Percentiles rank a stretch among this genome's conserved stretches.
Evolutionary conservation across 1,140 invertebrate genomes (phyloP).

Genomic region (Gerris buenoi): DNA sequence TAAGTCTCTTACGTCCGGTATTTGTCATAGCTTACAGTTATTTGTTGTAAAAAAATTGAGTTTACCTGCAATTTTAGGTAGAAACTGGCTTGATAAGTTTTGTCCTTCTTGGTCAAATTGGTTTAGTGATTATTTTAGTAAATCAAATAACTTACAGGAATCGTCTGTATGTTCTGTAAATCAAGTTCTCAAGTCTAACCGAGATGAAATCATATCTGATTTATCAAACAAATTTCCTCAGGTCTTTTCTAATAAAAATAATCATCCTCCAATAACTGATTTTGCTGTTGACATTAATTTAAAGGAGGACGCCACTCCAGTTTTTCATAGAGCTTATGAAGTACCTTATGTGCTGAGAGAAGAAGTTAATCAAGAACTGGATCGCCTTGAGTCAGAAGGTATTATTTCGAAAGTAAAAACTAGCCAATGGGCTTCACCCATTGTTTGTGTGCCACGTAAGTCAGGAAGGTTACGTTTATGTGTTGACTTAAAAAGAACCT

Average conservation of each 20-base stretch:
- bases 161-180: background rate
- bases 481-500: background rate
- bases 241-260: constrained; percentile 1
- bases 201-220: background rate
- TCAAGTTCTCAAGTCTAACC: background rate
- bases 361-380: constrained; percentile 2
- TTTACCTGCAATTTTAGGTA: background rate
- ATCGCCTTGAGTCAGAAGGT: background rate
- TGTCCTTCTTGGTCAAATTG: background rate
- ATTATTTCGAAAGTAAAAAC: constrained; percentile 1
- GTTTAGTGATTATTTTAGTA: background rate
- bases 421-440: constrained; percentile 4
- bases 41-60: background rate
- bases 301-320: background rate
- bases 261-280: background rate
- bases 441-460: background rate
- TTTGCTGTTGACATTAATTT: constrained; percentile 7
- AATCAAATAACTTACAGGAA: background rate
- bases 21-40: too few species aligned
- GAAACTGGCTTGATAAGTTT: background rate
- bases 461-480: background rate
- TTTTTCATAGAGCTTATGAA: constrained; percentile 6
- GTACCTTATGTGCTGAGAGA: background rate
- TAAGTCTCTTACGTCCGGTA: too few species aligned
- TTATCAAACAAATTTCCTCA: background rate